Percentiles rank a stretch among this genome's conserved stretches.
Evolutionary conservation across 2,113 vertebrate genomes (phyloP).

Genomic region (Orcinus orca): DNA sequence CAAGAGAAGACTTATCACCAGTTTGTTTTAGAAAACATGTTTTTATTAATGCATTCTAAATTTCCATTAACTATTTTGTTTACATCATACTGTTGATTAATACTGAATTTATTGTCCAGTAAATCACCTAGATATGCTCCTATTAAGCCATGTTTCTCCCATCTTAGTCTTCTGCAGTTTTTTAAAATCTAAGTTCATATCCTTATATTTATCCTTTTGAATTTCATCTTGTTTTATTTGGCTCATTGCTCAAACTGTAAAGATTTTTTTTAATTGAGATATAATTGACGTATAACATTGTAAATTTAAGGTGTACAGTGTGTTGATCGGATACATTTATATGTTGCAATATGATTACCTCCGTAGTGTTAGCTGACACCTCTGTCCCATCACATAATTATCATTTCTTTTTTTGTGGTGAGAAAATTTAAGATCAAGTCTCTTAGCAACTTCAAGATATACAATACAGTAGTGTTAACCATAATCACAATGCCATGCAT

Average conservation of each 20-base stretch:
- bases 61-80: not conserved
- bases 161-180: not conserved
- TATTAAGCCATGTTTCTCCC: not conserved
- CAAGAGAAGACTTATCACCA: not conserved
- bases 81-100: not conserved
- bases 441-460: not conserved
- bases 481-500: not conserved
- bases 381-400: not conserved
- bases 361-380: not conserved
- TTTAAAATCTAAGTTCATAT: not conserved
- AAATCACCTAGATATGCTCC: not conserved
- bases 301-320: not conserved
- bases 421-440: not conserved
- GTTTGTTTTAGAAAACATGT: not conserved
- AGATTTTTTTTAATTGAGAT: not conserved
- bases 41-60: not conserved
- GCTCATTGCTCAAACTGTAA: not conserved
- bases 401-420: not conserved
- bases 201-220: not conserved
- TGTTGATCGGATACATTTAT: not conserved
- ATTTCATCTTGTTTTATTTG: not conserved
- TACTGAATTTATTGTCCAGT: not conserved
- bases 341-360: not conserved
- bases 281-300: not conserved
- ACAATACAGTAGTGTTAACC: not conserved